phyloP scores from a whole-genome alignment of 1,140 invertebrate genomes.

The Gonatopus flavifemur region DNA sequence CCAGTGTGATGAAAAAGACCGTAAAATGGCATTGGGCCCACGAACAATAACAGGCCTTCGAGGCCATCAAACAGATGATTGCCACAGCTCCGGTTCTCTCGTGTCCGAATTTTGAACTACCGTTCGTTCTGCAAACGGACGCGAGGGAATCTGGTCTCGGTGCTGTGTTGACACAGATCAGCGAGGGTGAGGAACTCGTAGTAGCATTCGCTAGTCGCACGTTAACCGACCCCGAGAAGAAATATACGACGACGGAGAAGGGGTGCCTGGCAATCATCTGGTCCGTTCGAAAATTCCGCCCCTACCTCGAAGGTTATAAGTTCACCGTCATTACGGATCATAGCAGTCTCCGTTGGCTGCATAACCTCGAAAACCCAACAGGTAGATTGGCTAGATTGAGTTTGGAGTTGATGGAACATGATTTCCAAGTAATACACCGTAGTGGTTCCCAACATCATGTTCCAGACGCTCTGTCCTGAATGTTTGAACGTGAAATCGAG shows the following conservation, averaged over 20 bases:
- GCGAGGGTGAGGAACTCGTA: not conserved
- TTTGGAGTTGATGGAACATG: not conserved
- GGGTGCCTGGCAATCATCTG: too few relatives aligned
- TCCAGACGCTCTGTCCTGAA: not conserved
- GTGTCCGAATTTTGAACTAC: not conserved
- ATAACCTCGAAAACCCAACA: not conserved
- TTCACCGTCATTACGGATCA: not conserved
- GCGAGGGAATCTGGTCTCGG: not conserved
- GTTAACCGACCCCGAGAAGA: not conserved
- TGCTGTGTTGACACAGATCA: not conserved
- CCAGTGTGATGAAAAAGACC: not conserved
- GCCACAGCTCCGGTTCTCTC: too few relatives aligned
- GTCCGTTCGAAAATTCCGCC: not conserved
- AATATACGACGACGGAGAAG: not conserved
- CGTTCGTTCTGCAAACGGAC: not conserved
- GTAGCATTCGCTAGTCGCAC: not conserved
- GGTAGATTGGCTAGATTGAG: not conserved
- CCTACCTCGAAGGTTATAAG: not conserved
- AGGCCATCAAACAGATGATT: not conserved
- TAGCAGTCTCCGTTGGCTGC: not conserved
- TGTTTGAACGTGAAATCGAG: not conserved
- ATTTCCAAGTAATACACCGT: not conserved
- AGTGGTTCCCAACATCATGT: not conserved
- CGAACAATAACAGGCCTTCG: not conserved
- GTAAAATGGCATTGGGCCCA: not conserved